Percentiles rank a stretch among this genome's conserved stretches.
Conservation (phyloP, 1,140 invertebrate species). For the Leguminivora glycinivorella region DNA sequence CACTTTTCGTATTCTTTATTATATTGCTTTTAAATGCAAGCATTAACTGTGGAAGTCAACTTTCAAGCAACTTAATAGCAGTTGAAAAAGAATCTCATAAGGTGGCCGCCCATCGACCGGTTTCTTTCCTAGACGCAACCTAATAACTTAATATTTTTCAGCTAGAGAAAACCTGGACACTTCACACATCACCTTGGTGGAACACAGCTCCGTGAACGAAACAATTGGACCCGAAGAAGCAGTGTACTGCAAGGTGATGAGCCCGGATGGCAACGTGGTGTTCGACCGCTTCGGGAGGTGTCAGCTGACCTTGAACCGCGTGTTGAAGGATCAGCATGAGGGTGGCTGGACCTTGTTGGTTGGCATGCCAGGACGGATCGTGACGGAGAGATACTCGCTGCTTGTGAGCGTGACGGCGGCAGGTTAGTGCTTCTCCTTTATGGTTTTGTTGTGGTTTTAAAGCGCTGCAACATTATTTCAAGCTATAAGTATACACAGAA, state of each 20-base stretch:
- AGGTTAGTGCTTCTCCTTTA: slow-evolving; percentile 39
- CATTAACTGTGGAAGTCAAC: too few species aligned
- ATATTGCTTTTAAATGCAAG: too few species aligned
- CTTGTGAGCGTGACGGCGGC: slow-evolving; percentile 40
- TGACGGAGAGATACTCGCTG: slow-evolving; percentile 42
- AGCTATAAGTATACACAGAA: too few species aligned
- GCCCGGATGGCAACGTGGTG: slow-evolving; percentile 37
- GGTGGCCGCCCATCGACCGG: too few species aligned
- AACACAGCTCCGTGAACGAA: slow-evolving; percentile 38
- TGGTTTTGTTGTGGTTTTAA: background rate
- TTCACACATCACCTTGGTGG: slow-evolving; percentile 32
- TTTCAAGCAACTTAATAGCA: too few species aligned
- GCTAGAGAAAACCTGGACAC: slow-evolving; percentile 29
- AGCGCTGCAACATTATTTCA: background rate
- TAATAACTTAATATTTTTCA: slow-evolving; percentile 31
- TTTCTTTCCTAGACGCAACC: too few species aligned
- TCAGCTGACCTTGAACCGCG: slow-evolving; percentile 45
- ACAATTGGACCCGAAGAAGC: slow-evolving; percentile 54
- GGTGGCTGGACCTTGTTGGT: slow-evolving; percentile 54
- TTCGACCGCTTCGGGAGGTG: slow-evolving; percentile 62
- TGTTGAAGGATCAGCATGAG: slow-evolving; percentile 38
- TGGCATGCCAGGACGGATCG: slow-evolving; percentile 49
- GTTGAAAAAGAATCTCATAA: too few species aligned
- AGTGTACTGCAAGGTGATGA: slow-evolving; percentile 52
- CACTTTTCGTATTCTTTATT: too few species aligned